phyloP scores from a whole-genome alignment of 1,140 invertebrate species.

The Lithobius niger region DNA sequence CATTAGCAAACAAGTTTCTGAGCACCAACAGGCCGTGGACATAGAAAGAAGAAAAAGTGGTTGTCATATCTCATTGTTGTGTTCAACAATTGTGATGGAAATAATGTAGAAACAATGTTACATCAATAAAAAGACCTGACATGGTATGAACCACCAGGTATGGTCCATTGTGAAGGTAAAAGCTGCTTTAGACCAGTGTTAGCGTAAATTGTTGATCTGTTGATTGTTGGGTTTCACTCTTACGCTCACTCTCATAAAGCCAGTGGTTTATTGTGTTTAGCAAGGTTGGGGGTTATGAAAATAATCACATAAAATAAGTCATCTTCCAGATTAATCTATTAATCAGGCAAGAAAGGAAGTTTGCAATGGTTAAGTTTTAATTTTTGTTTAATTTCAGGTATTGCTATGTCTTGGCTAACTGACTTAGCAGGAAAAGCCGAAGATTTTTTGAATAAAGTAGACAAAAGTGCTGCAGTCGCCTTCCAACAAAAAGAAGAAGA shows the following conservation, averaged over 20 bases:
- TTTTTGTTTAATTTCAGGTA: conserved; percentile 8
- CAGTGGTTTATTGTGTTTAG: neutral
- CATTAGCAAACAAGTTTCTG: too few relatives aligned
- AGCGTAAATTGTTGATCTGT: neutral
- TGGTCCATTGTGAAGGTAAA: too few relatives aligned
- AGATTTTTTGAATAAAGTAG: conserved; percentile 66
- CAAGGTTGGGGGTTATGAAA: neutral
- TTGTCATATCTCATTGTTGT: too few relatives aligned
- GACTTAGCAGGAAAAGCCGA: conserved; percentile 71
- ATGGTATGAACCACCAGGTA: too few relatives aligned
- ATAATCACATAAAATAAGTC: neutral
- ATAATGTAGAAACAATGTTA: too few relatives aligned
- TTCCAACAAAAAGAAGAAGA: conserved; percentile 27
- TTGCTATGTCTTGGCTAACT: conserved; percentile 72
- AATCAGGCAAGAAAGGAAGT: neutral
- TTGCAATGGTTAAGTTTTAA: neutral
- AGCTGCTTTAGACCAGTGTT: too few relatives aligned
- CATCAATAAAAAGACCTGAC: too few relatives aligned
- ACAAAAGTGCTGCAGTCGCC: conserved; percentile 66
- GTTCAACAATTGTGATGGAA: too few relatives aligned
- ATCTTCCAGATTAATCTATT: neutral
- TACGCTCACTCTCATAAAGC: neutral
- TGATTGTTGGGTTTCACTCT: neutral
- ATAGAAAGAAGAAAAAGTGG: too few relatives aligned
- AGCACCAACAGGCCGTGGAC: too few relatives aligned